These are phyloP conservation scores for Synanthedon vespiformis DNA, from an alignment of 2,888 invertebrate species.

Conservation along the genomic window DNA sequence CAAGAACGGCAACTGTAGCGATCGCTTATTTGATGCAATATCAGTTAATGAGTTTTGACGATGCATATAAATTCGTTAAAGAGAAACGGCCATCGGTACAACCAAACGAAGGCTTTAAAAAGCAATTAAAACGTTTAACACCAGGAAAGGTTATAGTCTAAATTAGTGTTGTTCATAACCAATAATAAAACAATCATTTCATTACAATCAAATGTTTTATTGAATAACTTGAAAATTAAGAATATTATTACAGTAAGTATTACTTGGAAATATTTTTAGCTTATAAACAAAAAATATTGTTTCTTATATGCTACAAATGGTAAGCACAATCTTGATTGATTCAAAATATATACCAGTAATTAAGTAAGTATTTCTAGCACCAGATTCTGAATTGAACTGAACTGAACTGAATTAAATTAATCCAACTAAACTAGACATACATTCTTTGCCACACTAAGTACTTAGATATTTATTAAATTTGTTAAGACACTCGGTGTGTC, in stretches of 20 bases:
- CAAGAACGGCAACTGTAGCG: constrained; percentile 82
- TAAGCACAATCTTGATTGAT: no score
- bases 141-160: constrained; percentile 16
- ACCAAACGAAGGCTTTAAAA: constrained; percentile 85
- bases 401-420: no score
- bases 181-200: background rate
- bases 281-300: no score
- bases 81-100: constrained; percentile 74
- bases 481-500: no score
- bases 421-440: no score
- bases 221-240: background rate
- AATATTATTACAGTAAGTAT: background rate
- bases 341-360: no score
- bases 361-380: no score
- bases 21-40: constrained; percentile 84
- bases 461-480: no score
- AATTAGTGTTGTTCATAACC: background rate
- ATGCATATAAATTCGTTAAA: constrained; percentile 78
- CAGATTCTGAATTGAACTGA: no score
- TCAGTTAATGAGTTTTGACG: constrained; percentile 66
- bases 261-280: background rate
- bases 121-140: constrained; percentile 68
- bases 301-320: no score
- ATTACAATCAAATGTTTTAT: constrained; percentile 1
- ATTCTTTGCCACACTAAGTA: no score